Conservation (phyloP, 2,888 invertebrate species). For the Cheilosia grossa region DNA sequence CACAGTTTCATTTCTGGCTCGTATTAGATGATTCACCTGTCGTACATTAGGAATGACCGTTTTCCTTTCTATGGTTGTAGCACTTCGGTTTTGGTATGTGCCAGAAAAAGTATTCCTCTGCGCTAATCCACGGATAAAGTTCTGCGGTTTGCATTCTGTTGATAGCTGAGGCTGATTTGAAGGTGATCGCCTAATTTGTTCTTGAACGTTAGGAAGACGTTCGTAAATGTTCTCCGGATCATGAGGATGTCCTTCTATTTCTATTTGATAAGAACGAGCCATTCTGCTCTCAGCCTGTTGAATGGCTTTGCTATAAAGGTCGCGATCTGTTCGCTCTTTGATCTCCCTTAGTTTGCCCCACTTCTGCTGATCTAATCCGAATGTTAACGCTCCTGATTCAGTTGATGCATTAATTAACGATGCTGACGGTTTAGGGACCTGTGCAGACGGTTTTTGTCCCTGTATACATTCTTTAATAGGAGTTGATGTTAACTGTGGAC, state of each 20-base stretch:
- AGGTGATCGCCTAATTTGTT: constrained; percentile 59
- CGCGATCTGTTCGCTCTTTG: constrained; percentile 81
- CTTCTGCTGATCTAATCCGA: constrained; percentile 78
- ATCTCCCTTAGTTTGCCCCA: constrained; percentile 81
- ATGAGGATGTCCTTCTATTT: constrained; percentile 25
- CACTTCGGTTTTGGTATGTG: constrained; percentile 78
- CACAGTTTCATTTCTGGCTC: background rate
- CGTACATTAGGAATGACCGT: constrained; percentile 66
- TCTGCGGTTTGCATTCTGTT: constrained; percentile 67
- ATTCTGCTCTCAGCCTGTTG: constrained; percentile 77
- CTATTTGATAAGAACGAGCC: background rate
- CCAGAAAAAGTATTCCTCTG: constrained; percentile 82
- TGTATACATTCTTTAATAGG: constrained; percentile 74
- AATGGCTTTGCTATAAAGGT: constrained; percentile 80
- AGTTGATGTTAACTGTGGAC: constrained; percentile 78
- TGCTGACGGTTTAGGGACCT: constrained; percentile 46
- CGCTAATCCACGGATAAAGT: constrained; percentile 80
- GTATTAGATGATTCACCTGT: constrained; percentile 28
- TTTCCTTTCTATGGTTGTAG: constrained; percentile 79
- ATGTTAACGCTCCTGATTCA: constrained; percentile 29
- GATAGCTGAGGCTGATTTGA: constrained; percentile 70
- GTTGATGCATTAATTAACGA: constrained; percentile 63
- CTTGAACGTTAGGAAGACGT: constrained; percentile 76
- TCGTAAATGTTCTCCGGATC: constrained; percentile 80
- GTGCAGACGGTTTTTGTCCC: constrained; percentile 39